These are phyloP conservation scores for Rhinolophus sinicus DNA, from an alignment of 2,113 vertebrate species.

Conservation along the genomic window DNA sequence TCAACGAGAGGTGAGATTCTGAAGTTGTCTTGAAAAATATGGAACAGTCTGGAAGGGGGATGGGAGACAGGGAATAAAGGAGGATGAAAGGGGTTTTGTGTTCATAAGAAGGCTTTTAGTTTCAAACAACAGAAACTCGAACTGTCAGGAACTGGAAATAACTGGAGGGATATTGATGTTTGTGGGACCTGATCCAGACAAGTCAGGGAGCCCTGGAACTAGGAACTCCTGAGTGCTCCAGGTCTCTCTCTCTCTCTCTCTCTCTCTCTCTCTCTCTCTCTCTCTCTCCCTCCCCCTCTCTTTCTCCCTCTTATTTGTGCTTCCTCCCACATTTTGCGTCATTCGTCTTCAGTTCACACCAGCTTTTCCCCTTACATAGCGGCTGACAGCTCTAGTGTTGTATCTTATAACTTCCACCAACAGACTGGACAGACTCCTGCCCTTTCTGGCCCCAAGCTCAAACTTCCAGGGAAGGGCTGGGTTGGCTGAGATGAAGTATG, in stretches of 20 bases:
- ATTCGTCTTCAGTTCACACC: background rate
- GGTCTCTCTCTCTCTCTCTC: too few relatives aligned
- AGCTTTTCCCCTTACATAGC: background rate
- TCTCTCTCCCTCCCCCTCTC: too few relatives aligned
- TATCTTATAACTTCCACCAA: background rate
- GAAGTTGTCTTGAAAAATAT: background rate
- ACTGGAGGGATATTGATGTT: background rate
- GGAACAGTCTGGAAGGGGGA: background rate
- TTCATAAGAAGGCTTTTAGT: background rate
- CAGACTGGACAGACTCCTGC: background rate
- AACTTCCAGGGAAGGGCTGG: background rate
- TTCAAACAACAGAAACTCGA: background rate
- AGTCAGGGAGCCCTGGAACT: background rate
- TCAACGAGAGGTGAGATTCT: background rate
- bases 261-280: too few relatives aligned
- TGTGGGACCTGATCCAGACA: fast-evolving
- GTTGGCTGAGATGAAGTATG: background rate
- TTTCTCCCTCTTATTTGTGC: background rate
- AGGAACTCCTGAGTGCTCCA: fast-evolving
- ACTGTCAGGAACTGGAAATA: background rate
- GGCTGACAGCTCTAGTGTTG: background rate
- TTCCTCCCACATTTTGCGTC: background rate
- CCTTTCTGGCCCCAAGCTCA: background rate
- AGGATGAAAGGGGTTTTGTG: background rate
- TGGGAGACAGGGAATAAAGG: background rate